Base-by-base conservation (phyloP, 2,797 vertebrate species). In the Diplodus puntazzo region DNA sequence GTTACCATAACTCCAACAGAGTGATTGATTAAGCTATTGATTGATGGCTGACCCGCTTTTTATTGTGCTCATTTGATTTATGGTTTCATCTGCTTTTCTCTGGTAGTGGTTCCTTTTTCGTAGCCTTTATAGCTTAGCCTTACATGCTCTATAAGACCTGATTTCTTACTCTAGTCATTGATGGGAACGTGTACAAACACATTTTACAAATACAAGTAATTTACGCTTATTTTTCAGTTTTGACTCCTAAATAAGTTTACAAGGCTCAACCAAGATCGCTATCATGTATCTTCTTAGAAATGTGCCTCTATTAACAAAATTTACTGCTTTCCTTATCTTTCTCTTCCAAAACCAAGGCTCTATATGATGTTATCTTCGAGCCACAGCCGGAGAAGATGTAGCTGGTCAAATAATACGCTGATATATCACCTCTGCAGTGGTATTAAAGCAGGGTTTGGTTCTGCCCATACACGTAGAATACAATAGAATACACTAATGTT, bases 321-420 rank as follows among this genome's bases (percentile, higher is more conserved):
- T 75, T 75, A 77, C 49, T 68, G 20, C 76, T 73, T 62, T 61
- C n/a, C 59, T 87, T 71, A 82, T 87, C 68, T 68, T 54, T 13
- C 54, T 57, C 50, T 49, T 57, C 45, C 76, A 87, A 54, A 46
- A 75, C 42, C 21, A 64, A 65, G 34, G 25, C 27, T 43, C 55
- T 53, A 18, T 30, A 14, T 55, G 77, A 75, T 71, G 11, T 34
- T 53, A 76, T 82, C 73, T 78, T 5, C 48, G 25, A 73, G 64
- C 58, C 20, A 21, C 21, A 8, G 65, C 55, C n/a, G 50, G 59
- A 73, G 59, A 62, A 52, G 67, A 50, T 80, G 39, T 52, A 66
- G 55, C 61, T 49, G 61, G 17, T 55, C 18, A 48, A 75, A 83
- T 58, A 61, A 69, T 46, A 23, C 21, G 20, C 13, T 27, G 27